Evolutionary conservation across 2,797 vertebrate genomes (phyloP), one percentile per base, ranked within the genome.

Genomic region (Triplophysa bombifrons): DNA sequence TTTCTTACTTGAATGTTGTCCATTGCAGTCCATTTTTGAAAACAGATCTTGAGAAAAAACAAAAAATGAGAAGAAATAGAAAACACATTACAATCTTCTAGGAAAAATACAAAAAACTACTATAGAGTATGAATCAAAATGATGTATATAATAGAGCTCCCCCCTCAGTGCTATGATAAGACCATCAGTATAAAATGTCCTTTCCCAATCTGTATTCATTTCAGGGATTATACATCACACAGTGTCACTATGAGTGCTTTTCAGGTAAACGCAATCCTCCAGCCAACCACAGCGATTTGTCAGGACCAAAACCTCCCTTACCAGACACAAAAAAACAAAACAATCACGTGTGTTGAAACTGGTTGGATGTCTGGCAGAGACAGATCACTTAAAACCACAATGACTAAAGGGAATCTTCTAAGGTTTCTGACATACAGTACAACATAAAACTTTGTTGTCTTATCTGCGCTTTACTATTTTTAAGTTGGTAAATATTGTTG

Each of bases 121-220:
- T 44, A 38, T 51, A 51, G 4, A 51, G 3, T 74, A 71, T 76
- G 82, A 80, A 67, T 83, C 77, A 83, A 25, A 65, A 55, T 60
- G 56, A 74, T 70, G 53, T 76, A 75, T 76, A 34, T 80, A 74
- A 80, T 60, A 72, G 66, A 80, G 38, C 58, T 53, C 22, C 73
- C 80, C 69, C 74, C 75, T 76, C 64, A 73, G 22, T 13, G 30
- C 63, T 25, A 74, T 16, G 69, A 74, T 64, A 68, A 51, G 69
- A 80, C 53, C 69, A 60, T 67, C 44, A 66, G 34, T 71, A 25
- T 73, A 82, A 76, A 22, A 63, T 63, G n/a, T 63, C 60, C 60
- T 74, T 48, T 61, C 58, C 44, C 46, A 14, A 25, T 22, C 13
- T 30, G 27, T 58, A 17, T 73, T 55, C 53, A 44, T 69, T 53